Conservation (phyloP, 2,113 vertebrate genomes). For the Dipodomys spectabilis region DNA sequence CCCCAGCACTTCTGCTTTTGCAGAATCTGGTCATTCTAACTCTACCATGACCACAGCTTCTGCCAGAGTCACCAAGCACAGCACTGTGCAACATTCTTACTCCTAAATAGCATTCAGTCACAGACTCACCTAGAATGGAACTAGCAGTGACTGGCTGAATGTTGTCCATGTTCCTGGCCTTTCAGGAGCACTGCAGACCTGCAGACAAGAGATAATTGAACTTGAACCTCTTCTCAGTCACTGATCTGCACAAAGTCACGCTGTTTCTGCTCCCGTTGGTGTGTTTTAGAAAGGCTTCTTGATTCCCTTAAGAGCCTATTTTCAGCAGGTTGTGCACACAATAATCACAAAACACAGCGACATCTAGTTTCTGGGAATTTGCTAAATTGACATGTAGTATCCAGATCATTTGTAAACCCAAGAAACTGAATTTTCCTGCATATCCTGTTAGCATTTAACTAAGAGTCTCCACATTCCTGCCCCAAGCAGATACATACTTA, state of each 20-base stretch:
- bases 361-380: not conserved
- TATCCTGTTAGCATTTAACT: no score
- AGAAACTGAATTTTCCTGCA: no score
- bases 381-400: not conserved
- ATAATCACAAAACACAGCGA: not conserved
- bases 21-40: conserved; percentile 45
- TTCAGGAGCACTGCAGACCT: not conserved
- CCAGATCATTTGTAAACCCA: not conserved
- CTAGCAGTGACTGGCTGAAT: accelerated
- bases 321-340: not conserved
- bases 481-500: no score
- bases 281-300: not conserved
- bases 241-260: not conserved
- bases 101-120: not conserved
- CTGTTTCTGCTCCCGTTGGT: not conserved
- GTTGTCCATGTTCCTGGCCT: not conserved
- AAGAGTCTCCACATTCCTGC: no score
- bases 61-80: conserved; percentile 83
- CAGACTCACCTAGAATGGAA: not conserved
- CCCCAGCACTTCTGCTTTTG: conserved; percentile 42
- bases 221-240: no score
- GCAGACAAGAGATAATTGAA: no score
- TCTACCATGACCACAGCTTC: conserved; percentile 79
- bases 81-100: conserved; percentile 43
- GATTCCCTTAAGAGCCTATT: not conserved